phyloP scores from a whole-genome alignment of 2,888 invertebrate genomes.

The Phalangium opilio region DNA sequence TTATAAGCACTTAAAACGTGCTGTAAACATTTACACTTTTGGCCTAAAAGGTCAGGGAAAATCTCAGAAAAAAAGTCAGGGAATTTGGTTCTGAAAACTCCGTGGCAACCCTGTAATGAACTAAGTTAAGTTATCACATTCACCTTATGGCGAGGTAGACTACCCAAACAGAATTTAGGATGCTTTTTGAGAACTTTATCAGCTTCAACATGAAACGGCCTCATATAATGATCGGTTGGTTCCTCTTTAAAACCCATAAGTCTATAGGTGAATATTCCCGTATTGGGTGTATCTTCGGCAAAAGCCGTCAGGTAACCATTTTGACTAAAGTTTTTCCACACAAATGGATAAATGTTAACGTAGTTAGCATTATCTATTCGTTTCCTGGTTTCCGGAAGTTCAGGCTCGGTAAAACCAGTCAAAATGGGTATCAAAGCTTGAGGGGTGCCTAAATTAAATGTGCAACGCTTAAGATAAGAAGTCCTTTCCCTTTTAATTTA shows the following conservation, averaged over 20 bases:
- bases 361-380: constrained; percentile 43
- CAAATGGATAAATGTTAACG: constrained; percentile 65
- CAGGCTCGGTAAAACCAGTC: constrained; percentile 62
- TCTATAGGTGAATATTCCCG: constrained; percentile 78
- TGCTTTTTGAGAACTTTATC: constrained; percentile 40
- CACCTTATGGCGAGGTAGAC: constrained; percentile 53
- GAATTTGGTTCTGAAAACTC: too few species aligned
- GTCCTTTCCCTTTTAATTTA: too few species aligned
- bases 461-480: too few species aligned
- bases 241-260: constrained; percentile 65
- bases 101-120: too few species aligned
- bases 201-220: constrained; percentile 59
- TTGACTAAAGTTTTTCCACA: constrained; percentile 56
- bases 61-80: too few species aligned
- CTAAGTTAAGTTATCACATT: too few species aligned
- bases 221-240: constrained; percentile 80
- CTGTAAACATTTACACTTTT: too few species aligned
- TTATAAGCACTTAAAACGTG: too few species aligned
- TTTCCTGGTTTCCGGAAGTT: constrained; percentile 68
- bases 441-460: constrained; percentile 24
- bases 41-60: too few species aligned
- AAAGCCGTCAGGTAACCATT: constrained; percentile 47
- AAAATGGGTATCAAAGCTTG: constrained; percentile 66
- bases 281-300: constrained; percentile 66
- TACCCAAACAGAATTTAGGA: constrained; percentile 51